Evolutionary conservation across 2,888 invertebrate species (phyloP).

Genomic region (Scotopteryx bipunctaria): DNA sequence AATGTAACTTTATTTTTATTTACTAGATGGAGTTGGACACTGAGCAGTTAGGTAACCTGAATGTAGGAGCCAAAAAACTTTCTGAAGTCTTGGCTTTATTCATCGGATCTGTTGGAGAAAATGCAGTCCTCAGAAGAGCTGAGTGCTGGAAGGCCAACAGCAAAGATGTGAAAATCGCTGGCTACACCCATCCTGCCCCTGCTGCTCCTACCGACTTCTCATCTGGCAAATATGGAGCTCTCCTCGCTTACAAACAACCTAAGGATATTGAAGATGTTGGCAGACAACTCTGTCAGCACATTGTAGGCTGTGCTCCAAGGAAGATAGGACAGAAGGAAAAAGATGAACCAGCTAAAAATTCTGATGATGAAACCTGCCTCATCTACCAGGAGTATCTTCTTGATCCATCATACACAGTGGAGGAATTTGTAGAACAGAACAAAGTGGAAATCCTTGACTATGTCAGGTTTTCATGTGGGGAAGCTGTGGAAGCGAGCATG

Average conservation of each 20-base stretch:
- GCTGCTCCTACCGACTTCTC: constrained; percentile 74
- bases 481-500: constrained; percentile 70
- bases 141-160: constrained; percentile 86
- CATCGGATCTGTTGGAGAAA: constrained; percentile 96
- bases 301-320: constrained; percentile 93
- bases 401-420: constrained; percentile 89
- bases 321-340: constrained; percentile 87
- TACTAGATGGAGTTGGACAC: constrained; percentile 85
- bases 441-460: constrained; percentile 89
- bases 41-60: constrained; percentile 86
- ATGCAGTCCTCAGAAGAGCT: constrained; percentile 91
- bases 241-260: constrained; percentile 87
- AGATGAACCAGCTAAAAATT: constrained; percentile 85
- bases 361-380: constrained; percentile 91
- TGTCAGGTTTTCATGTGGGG: constrained; percentile 94
- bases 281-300: constrained; percentile 94
- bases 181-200: constrained; percentile 91
- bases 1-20: background rate
- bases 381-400: constrained; percentile 94
- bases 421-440: constrained; percentile 87
- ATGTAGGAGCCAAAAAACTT: constrained; percentile 85
- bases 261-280: constrained; percentile 80
- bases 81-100: constrained; percentile 92
- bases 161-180: constrained; percentile 82
- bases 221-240: constrained; percentile 92